Percentiles rank a stretch among this genome's conserved stretches.
phyloP scores from a whole-genome alignment of 2,888 invertebrate species.

The Nephrotoma flavescens region DNA sequence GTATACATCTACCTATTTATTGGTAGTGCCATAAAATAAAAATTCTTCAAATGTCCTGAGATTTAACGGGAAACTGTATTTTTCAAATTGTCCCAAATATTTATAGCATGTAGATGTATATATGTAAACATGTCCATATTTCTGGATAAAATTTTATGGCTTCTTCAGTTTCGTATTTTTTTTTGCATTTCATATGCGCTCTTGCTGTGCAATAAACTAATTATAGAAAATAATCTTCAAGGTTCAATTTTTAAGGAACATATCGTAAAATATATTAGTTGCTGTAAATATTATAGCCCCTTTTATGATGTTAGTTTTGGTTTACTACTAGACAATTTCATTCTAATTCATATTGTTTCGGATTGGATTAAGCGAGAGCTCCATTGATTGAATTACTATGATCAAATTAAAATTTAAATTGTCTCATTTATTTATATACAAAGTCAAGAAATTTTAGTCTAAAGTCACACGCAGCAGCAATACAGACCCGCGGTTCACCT shows the following conservation, averaged over 20 bases:
- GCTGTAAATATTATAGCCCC: neutral
- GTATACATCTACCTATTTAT: neutral
- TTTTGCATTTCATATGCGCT: neutral
- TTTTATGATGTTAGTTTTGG: neutral
- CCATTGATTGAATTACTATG: neutral
- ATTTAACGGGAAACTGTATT: neutral
- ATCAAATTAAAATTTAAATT: neutral
- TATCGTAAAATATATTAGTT: neutral
- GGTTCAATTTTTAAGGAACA: neutral
- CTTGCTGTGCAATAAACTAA: neutral
- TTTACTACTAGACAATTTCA: neutral
- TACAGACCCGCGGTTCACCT: neutral
- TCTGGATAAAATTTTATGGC: neutral
- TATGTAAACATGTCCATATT: neutral
- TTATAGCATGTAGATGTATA: neutral
- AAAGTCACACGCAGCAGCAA: neutral
- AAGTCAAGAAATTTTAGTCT: neutral
- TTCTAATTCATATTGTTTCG: neutral
- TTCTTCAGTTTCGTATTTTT: neutral
- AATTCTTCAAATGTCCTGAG: neutral
- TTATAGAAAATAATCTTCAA: neutral
- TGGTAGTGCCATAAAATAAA: neutral
- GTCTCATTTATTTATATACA: too few relatives aligned
- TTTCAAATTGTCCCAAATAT: neutral
- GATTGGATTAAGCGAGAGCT: neutral